Base-by-base conservation (phyloP, 2,797 vertebrate genomes). In the Premnoplex brunnescens region DNA sequence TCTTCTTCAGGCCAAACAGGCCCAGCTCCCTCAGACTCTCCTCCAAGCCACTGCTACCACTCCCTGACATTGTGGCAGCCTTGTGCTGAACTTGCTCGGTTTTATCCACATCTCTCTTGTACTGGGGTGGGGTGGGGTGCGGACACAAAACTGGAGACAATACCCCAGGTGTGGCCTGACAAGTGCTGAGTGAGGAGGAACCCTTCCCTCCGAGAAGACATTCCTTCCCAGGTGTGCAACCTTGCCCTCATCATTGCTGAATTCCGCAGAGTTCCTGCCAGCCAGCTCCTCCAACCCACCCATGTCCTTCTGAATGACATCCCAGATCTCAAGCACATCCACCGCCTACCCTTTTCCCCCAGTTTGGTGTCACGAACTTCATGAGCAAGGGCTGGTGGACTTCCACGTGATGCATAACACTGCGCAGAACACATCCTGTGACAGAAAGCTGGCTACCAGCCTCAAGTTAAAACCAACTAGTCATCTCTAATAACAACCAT, bases 401-500 rank as follows among this genome's bases (percentile, higher is more conserved):
- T 78, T 64, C 9, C 24, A 72, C 22, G 24, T 68, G 62, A 52
- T 0, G 0, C 21, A 20, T 26, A 76, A 51, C 7, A 26, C 34
- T 32, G 36, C 91, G 37, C 3, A 23, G 52, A 51, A 58, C 30
- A 62, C 2, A 4, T 51, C 8, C 63, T 19, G 1, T 0, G 2
- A 44, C 34, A 67, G 55, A 41, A 20, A 62, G 62, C 27, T 63
- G 5, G 7, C 24, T 27, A 77, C 34, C 19, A 77, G 21, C 20
- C 58, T 49, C 79, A 67, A 36, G 11, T 18, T 71, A 43, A 6
- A 71, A 36, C 22, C 39, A 78, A 24, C 10, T 15, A 86, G 12
- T 4, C 41, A 55, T 19, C 32, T 67, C 64, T 46, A 51, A 74
- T 52, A 9, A 23, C 28, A 76, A 46, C 9, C 32, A 73, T n/a